phyloP scores from a whole-genome alignment of 37 sponge, comb jelly and placozoan genomes.

The Cladorhizidae sp. region DNA sequence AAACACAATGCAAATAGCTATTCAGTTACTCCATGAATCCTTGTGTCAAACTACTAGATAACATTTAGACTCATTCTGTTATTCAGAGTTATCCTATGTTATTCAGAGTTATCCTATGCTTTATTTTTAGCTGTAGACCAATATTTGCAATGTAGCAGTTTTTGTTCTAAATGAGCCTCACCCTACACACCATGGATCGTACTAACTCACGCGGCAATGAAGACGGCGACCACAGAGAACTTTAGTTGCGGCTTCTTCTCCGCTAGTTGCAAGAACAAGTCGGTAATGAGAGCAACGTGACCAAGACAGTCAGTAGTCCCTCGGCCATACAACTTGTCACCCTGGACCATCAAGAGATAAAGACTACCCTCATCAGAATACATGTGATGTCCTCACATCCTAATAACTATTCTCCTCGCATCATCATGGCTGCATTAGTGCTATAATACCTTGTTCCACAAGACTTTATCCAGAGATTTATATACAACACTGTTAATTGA shows the following conservation, averaged over 20 bases:
- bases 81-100: no score
- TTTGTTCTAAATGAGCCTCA: background rate
- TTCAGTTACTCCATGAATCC: no score
- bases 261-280: constrained; percentile 75
- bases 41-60: no score
- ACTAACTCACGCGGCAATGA: constrained; percentile 64
- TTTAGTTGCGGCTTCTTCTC: constrained; percentile 71
- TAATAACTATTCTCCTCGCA: no score
- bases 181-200: background rate
- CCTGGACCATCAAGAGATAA: constrained; percentile 37
- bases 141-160: background rate
- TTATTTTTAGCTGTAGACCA: background rate
- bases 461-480: no score
- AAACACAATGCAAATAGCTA: no score
- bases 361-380: background rate
- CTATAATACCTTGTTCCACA: no score
- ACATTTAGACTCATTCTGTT: no score
- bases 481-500: no score
- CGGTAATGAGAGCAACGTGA: constrained; percentile 81
- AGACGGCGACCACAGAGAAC: constrained; percentile 60
- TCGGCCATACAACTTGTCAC: constrained; percentile 81
- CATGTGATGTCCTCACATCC: background rate
- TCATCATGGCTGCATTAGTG: no score
- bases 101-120: no score
- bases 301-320: constrained; percentile 87